These are phyloP conservation scores for Hylomyscus alleni DNA, from an alignment of 2,797 vertebrate species.

Conservation along the genomic window DNA sequence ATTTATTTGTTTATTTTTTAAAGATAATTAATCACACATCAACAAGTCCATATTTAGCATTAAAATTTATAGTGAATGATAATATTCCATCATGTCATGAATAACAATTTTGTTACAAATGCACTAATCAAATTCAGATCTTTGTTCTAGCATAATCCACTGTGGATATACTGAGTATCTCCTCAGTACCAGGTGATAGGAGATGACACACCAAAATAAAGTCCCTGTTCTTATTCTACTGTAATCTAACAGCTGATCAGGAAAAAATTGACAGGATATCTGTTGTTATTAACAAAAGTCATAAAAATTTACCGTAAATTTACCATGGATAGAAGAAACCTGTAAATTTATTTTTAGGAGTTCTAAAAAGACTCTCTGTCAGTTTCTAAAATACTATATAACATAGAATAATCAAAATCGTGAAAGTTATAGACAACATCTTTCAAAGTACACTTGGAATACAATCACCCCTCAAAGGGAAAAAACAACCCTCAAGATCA, in stretches of 20 bases:
- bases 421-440: neutral
- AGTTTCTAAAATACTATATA: constrained; percentile 9
- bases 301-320: neutral
- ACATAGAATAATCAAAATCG: constrained; percentile 30
- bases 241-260: neutral
- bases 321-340: neutral
- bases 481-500: neutral
- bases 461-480: neutral
- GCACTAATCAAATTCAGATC: neutral
- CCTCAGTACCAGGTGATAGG: neutral
- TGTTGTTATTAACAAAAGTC: constrained; percentile 1
- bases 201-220: neutral
- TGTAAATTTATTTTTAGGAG: neutral
- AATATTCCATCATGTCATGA: neutral
- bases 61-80: neutral
- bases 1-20: neutral
- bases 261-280: neutral
- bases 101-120: neutral
- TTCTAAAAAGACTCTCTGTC: neutral
- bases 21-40: neutral
- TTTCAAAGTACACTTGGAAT: constrained; percentile 1
- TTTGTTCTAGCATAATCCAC: neutral
- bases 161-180: constrained; percentile 2
- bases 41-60: neutral
- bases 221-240: neutral